Evolutionary conservation across 2,797 vertebrate genomes (phyloP), one percentile per base, ranked within the genome.

Genomic region (Gouania willdenowi): DNA sequence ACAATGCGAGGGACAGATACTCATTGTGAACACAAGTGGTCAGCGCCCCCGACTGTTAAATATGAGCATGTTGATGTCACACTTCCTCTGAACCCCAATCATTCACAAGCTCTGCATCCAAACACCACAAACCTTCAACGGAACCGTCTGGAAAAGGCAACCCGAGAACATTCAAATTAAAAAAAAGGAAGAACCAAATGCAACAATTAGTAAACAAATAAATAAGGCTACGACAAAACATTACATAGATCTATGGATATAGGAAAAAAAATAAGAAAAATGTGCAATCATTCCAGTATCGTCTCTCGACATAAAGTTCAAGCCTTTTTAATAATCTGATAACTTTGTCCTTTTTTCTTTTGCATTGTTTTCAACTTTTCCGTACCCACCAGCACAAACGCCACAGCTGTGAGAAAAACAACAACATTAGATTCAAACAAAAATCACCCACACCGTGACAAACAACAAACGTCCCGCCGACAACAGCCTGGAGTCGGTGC

Each of bases 191-290:
- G 51, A 23, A 7, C 21, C 53, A 54, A 48, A 48, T 36, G 48
- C 63, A 37, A 76, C 43, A 69, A 71, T 77, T 72, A 83, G 67
- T 70, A 79, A 75, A 82, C 69, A 81, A 88, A 85, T 86, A 87
- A 82, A 86, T 86, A 88, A 85, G 81, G 75, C 77, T 76, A 81
- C 60, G 62, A 84, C 52, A 78, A 75, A 83, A 83, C 67, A 71
- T 79, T 65, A 71, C 74, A 77, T 68, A 74, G 73, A 76, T 75
- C 67, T 64, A 44, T 66, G 69, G 43, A 58, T 41, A 77, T 58
- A 76, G n/a, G n/a, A 56, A 48, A 42, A 52, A 59, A 48, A 61
- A 59, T 9, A 64, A 62, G 1, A 39, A 66, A 74, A 63, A 62
- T 82, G 86, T 81, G 77, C 77, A 83, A 71, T 58, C 78, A 79